These are phyloP conservation scores for Carpatolechia fugitivella DNA, from an alignment of 2,888 invertebrate genomes.

Conservation along the genomic window DNA sequence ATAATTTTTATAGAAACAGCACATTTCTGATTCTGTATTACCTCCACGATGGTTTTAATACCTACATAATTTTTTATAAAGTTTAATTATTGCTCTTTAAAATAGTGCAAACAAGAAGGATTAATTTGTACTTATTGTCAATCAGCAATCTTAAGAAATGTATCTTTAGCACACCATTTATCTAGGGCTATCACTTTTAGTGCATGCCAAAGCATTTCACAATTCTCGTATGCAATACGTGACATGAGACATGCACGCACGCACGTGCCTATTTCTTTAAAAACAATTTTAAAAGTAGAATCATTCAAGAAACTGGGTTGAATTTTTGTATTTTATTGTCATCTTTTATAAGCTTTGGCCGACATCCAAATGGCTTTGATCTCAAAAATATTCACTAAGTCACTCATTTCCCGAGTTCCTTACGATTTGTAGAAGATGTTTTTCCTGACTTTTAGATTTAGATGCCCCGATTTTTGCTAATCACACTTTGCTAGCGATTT, in stretches of 20 bases:
- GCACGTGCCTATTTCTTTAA: background rate
- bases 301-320: conserved; percentile 37
- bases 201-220: no score
- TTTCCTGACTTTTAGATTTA: background rate
- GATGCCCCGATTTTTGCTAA: background rate
- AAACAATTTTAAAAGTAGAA: conserved; percentile 21
- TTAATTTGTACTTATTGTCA: no score
- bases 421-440: background rate
- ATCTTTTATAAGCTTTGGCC: conserved; percentile 32
- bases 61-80: no score
- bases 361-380: conserved; percentile 34
- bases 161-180: no score
- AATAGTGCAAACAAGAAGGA: no score
- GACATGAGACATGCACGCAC: background rate
- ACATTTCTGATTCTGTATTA: no score
- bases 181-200: no score
- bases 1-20: no score
- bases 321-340: conserved; percentile 28
- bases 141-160: no score
- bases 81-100: no score
- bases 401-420: conserved; percentile 13
- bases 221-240: no score
- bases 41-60: no score
- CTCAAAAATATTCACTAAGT: conserved; percentile 20
- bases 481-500: background rate